Percentiles rank a stretch among this genome's conserved stretches.
Evolutionary conservation across 2,888 invertebrate genomes (phyloP).

Genomic region (Pristionchus arcanus): DNA sequence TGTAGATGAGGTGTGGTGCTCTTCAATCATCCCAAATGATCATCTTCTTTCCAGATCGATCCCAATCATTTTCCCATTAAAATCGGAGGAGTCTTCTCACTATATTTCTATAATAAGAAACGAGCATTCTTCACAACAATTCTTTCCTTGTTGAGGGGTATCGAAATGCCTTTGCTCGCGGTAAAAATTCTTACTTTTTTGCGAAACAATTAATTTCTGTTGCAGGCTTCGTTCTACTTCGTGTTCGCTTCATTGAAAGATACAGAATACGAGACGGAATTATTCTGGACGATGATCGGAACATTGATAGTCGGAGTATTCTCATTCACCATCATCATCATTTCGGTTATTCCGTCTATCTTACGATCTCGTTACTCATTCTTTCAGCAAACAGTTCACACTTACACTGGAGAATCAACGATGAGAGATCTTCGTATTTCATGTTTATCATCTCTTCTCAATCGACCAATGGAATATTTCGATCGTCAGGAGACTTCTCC

Average conservation of each 20-base stretch:
- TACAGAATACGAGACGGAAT: background rate
- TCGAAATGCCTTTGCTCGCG: background rate
- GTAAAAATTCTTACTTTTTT: background rate
- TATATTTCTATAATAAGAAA: constrained; percentile 9
- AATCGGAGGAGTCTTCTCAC: background rate
- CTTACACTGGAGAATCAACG: constrained; percentile 1
- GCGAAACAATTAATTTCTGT: background rate
- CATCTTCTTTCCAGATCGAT: background rate
- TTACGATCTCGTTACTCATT: background rate
- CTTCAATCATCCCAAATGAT: background rate
- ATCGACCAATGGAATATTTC: constrained; percentile 27
- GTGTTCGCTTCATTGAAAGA: background rate
- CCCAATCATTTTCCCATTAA: background rate
- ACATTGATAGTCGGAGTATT: background rate
- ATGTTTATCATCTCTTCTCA: constrained; percentile 6
- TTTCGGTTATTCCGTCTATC: background rate
- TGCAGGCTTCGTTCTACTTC: background rate
- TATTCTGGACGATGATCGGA: constrained; percentile 39
- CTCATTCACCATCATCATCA: background rate
- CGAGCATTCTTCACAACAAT: constrained; percentile 4
- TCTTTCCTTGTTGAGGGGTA: background rate
- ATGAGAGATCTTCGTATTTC: background rate
- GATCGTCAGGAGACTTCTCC: constrained; percentile 19
- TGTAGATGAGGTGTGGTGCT: background rate
- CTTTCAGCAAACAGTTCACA: constrained; percentile 17